Conservation (phyloP, 2,113 vertebrate species). For the Setophaga petechia region DNA sequence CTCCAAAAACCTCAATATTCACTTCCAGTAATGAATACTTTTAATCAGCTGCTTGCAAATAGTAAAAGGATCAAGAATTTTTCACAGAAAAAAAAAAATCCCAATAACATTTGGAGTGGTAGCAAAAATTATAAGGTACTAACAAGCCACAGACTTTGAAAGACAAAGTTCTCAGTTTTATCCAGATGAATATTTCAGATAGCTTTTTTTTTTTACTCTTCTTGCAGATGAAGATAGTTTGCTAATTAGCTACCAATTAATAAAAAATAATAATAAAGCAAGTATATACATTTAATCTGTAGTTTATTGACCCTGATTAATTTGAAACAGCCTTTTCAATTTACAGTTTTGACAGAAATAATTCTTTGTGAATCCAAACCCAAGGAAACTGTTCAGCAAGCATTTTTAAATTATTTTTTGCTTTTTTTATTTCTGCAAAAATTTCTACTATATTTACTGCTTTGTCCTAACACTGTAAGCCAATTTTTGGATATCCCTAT, state of each 20-base stretch:
- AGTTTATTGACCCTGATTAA: background rate
- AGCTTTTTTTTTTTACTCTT: background rate
- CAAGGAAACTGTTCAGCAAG: background rate
- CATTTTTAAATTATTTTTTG: background rate
- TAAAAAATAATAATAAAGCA: background rate
- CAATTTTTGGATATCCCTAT: background rate
- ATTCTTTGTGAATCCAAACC: background rate
- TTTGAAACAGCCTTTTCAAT: background rate
- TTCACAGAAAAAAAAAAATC: background rate
- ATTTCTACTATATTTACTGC: background rate
- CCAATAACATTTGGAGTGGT: background rate
- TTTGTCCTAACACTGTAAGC: background rate
- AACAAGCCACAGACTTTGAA: background rate
- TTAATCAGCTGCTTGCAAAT: background rate
- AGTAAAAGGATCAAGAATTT: background rate
- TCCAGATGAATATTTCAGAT: background rate
- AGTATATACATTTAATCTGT: background rate
- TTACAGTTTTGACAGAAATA: background rate
- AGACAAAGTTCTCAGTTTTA: background rate
- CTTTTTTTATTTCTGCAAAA: background rate
- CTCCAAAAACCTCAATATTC: background rate
- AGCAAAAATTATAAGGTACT: background rate
- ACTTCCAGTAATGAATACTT: background rate
- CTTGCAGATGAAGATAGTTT: background rate
- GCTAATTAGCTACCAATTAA: background rate